These are phyloP conservation scores for Oryctes rhinoceros DNA, from an alignment of 1,140 invertebrate species.

Conservation along the genomic window DNA sequence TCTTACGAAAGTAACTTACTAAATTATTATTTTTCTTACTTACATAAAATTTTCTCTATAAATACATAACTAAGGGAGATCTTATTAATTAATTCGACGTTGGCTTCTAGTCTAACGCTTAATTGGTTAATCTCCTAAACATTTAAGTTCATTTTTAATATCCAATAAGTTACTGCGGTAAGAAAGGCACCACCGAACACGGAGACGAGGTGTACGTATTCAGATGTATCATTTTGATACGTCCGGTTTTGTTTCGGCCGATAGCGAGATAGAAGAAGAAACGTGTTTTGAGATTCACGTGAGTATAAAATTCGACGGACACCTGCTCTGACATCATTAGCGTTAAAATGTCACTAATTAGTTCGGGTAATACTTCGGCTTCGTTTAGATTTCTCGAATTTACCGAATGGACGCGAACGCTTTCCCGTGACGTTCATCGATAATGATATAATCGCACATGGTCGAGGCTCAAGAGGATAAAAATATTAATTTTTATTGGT, in stretches of 20 bases:
- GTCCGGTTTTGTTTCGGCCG: not conserved
- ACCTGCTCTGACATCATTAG: constrained; percentile 34
- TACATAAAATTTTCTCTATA: too few species aligned
- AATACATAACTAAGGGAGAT: too few species aligned
- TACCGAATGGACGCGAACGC: not conserved
- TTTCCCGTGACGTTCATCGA: not conserved
- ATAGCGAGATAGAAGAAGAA: not conserved
- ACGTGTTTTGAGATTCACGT: constrained; percentile 9
- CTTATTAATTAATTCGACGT: too few species aligned
- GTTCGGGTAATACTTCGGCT: constrained; percentile 20
- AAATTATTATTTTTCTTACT: too few species aligned
- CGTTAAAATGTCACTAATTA: constrained; percentile 21
- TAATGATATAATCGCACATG: too few species aligned
- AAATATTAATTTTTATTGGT: too few species aligned
- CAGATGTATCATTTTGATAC: not conserved
- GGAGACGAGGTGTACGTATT: not conserved
- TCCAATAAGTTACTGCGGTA: not conserved
- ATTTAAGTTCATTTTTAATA: constrained; percentile 24
- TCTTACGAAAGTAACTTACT: too few species aligned
- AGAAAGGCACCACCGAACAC: not conserved
- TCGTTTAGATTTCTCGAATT: constrained; percentile 25
- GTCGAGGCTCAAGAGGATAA: too few species aligned
- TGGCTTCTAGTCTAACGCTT: too few species aligned
- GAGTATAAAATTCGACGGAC: constrained; percentile 17
- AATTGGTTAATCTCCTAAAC: not conserved